A percentile compares a stretch with the other conserved stretches of the same genome.
phyloP scores from a whole-genome alignment of 2,113 vertebrate genomes.

The Sialia sialis region DNA sequence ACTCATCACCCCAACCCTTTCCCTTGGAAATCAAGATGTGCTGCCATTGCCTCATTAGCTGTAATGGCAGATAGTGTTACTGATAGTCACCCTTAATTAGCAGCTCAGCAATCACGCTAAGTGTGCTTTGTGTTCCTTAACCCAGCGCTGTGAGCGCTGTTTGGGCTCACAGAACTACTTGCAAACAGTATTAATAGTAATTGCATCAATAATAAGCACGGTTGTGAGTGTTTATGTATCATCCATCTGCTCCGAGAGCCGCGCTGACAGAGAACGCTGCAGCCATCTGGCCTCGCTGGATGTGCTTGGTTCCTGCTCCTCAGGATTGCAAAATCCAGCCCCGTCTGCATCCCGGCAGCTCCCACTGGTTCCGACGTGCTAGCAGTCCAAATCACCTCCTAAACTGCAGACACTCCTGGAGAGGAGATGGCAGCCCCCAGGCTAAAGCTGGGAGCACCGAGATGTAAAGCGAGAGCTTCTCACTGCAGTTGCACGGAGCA shows the following conservation, averaged over 20 bases:
- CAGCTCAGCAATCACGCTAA: not conserved
- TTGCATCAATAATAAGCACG: not conserved
- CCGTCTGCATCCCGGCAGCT: not conserved
- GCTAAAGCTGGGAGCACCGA: not conserved
- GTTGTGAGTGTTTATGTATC: not conserved
- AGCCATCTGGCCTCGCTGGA: slow-evolving; percentile 11
- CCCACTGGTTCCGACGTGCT: not conserved
- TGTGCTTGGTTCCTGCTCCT: not conserved
- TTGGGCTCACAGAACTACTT: not conserved
- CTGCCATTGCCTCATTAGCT: not conserved
- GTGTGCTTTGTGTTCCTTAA: not conserved
- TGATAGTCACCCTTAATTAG: not conserved
- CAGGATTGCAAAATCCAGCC: not conserved
- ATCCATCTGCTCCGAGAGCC: slow-evolving; percentile 5
- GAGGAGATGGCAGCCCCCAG: not conserved
- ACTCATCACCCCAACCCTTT: not conserved
- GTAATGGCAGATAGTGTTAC: not conserved
- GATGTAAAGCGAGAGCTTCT: not conserved
- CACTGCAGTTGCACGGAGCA: not conserved
- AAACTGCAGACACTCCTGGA: not conserved
- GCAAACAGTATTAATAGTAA: slow-evolving; percentile 6
- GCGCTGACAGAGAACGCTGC: not conserved
- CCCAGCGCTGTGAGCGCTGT: not conserved
- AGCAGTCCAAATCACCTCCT: not conserved
- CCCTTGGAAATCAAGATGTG: not conserved